These are phyloP conservation scores for Chaitophorus viminalis DNA, from an alignment of 2,888 invertebrate species.

Conservation along the genomic window DNA sequence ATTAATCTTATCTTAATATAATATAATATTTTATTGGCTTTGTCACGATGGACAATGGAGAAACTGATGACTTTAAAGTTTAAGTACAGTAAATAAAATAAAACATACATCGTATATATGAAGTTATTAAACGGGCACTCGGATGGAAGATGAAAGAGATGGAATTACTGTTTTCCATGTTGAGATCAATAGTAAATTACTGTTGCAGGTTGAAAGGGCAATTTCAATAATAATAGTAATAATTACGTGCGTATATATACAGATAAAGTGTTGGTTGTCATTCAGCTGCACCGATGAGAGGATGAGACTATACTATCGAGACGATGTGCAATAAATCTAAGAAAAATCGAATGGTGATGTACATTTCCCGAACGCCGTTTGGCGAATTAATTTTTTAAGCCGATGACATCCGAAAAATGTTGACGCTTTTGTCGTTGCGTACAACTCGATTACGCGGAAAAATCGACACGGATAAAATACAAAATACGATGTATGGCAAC, in stretches of 20 bases:
- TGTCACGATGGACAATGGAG: background rate
- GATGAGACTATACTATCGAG: too few species aligned
- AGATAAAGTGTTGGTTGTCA: too few species aligned
- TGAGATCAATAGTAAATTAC: slow-evolving; percentile 2
- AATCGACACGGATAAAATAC: background rate
- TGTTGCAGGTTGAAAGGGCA: slow-evolving; percentile 4
- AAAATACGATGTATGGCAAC: background rate
- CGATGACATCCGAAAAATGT: background rate
- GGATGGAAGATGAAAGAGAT: background rate
- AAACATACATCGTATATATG: background rate
- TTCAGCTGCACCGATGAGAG: too few species aligned
- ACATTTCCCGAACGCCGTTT: background rate
- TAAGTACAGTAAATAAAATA: background rate
- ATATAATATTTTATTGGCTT: background rate
- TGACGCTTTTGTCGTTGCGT: background rate
- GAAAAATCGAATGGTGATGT: background rate
- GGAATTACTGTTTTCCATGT: background rate
- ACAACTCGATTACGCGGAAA: too few species aligned
- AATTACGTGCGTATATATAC: too few species aligned
- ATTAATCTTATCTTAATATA: background rate
- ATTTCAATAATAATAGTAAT: background rate
- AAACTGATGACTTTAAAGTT: background rate
- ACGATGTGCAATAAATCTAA: background rate
- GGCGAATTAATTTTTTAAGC: background rate
- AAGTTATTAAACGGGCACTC: background rate